Percentiles rank a stretch among this genome's conserved stretches.
These are phyloP conservation scores for Psilopogon haemacephalus DNA, from an alignment of 2,113 vertebrate genomes.

Conservation along the genomic window DNA sequence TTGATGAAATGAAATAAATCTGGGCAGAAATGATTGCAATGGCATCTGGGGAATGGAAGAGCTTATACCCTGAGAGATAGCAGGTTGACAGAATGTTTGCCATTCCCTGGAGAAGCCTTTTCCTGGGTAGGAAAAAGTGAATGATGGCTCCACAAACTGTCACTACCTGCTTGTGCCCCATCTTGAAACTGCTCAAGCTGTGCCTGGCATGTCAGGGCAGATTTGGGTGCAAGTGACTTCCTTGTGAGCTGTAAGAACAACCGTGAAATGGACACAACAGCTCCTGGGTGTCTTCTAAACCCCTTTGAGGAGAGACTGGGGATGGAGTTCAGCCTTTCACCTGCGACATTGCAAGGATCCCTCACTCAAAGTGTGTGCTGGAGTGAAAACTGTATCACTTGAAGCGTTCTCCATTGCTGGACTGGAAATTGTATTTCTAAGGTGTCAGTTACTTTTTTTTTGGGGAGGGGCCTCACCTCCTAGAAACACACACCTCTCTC, in stretches of 20 bases:
- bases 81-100: neutral
- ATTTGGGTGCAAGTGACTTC: neutral
- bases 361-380: fast-evolving
- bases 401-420: neutral
- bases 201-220: neutral
- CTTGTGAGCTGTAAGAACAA: neutral
- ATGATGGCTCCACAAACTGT: neutral
- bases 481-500: neutral
- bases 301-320: neutral
- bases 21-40: conserved; percentile 33
- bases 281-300: neutral
- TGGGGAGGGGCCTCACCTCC: neutral
- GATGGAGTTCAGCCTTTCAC: neutral
- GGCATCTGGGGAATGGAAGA: neutral
- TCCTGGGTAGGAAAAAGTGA: neutral
- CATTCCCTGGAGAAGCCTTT: neutral
- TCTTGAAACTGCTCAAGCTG: neutral
- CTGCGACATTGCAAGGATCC: fast-evolving
- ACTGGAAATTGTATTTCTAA: neutral
- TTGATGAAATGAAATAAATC: conserved; percentile 29
- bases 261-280: fast-evolving
- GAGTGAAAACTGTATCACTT: too few species aligned
- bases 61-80: neutral
- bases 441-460: neutral
- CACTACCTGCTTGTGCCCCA: neutral